Percentiles rank a stretch among this genome's conserved stretches.
phyloP scores from a whole-genome alignment of 2,113 vertebrate species.

The Xiphias gladius region DNA sequence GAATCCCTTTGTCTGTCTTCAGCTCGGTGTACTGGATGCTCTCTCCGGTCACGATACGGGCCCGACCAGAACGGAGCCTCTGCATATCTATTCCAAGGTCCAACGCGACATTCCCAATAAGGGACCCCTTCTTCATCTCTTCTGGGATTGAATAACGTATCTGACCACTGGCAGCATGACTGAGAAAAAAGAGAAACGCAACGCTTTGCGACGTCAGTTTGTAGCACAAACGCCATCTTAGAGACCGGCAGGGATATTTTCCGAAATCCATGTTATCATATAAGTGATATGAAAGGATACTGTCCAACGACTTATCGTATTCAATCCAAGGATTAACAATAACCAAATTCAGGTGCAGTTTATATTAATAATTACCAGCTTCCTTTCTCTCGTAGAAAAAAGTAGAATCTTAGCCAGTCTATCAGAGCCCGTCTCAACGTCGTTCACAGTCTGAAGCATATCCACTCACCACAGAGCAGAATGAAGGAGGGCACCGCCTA shows the following conservation, averaged over 20 bases:
- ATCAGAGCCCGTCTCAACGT: neutral
- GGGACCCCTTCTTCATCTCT: constrained; percentile 79
- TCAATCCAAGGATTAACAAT: neutral
- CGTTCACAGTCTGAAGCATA: neutral
- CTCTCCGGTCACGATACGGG: constrained; percentile 78
- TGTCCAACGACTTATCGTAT: neutral
- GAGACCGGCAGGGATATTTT: neutral
- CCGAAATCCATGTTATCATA: neutral
- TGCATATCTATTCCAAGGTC: constrained; percentile 84
- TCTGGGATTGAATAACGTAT: constrained; percentile 84
- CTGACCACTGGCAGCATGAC: neutral
- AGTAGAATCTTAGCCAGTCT: neutral
- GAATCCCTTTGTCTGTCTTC: constrained; percentile 74
- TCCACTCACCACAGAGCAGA: neutral
- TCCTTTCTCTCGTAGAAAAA: neutral
- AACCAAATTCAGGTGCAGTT: neutral
- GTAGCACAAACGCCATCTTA: constrained; percentile 23
- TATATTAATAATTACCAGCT: neutral
- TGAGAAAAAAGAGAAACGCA: neutral
- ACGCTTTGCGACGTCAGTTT: neutral
- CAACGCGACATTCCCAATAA: constrained; percentile 83
- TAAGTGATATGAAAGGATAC: neutral
- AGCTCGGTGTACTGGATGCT: constrained; percentile 71
- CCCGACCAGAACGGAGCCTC: constrained; percentile 70
- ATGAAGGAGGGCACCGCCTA: neutral